Percentiles rank a stretch among this genome's conserved stretches.
Conservation (phyloP, 2,797 vertebrate genomes). For the Florisuga fusca region DNA sequence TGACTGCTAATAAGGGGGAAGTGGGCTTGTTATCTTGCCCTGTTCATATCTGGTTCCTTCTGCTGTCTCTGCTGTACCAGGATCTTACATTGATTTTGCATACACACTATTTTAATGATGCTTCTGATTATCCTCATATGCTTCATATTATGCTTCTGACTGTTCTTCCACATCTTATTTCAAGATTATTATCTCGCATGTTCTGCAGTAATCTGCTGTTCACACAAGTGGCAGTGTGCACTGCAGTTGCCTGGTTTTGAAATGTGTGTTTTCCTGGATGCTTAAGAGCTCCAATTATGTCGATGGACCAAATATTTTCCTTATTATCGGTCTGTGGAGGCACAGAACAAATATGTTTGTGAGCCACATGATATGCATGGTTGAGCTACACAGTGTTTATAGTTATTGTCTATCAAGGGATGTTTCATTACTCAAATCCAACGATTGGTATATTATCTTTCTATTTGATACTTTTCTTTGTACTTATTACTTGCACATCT, state of each 20-base stretch:
- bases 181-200: neutral
- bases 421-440: neutral
- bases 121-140: neutral
- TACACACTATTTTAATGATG: neutral
- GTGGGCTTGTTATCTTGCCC: neutral
- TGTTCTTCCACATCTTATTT: neutral
- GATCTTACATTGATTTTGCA: neutral
- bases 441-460: neutral
- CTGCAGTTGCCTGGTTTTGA: neutral
- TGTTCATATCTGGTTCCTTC: neutral
- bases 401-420: neutral
- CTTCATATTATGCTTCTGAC: no score
- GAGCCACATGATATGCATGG: neutral
- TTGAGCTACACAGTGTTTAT: neutral
- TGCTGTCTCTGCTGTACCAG: neutral
- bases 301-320: neutral
- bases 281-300: neutral
- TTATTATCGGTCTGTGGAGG: neutral
- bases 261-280: neutral
- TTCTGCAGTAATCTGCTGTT: neutral
- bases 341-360: neutral
- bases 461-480: neutral
- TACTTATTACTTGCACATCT: neutral
- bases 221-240: neutral
- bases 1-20: neutral